phyloP scores from a whole-genome alignment of 2,888 invertebrate genomes.

The Rhagonycha fulva region DNA sequence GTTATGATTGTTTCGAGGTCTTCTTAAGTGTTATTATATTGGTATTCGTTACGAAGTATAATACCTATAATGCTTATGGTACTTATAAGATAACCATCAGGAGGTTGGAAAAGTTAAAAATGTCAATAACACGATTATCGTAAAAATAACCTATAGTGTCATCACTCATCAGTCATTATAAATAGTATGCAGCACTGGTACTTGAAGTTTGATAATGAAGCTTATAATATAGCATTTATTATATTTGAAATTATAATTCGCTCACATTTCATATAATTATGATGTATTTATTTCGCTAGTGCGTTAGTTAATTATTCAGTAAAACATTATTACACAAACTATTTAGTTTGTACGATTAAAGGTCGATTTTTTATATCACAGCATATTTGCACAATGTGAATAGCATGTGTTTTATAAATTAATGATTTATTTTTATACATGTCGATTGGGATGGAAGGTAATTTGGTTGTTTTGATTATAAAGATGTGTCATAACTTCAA shows the following conservation, averaged over 20 bases:
- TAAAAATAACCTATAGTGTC: background rate
- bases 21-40: background rate
- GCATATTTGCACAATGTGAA: background rate
- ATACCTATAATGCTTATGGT: background rate
- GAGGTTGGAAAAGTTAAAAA: background rate
- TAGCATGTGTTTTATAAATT: background rate
- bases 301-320: background rate
- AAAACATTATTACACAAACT: background rate
- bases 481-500: slow-evolving; percentile 21
- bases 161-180: background rate
- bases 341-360: background rate
- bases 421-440: background rate
- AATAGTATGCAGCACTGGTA: no score
- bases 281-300: background rate
- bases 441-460: background rate
- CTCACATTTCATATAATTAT: background rate
- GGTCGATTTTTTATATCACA: background rate
- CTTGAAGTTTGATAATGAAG: no score
- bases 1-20: background rate
- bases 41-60: background rate
- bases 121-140: background rate
- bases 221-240: no score
- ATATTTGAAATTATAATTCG: background rate
- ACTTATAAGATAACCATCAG: background rate
- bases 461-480: background rate